Conservation (phyloP, 2,888 invertebrate genomes). For the Sinodicranocentrus sp. region DNA sequence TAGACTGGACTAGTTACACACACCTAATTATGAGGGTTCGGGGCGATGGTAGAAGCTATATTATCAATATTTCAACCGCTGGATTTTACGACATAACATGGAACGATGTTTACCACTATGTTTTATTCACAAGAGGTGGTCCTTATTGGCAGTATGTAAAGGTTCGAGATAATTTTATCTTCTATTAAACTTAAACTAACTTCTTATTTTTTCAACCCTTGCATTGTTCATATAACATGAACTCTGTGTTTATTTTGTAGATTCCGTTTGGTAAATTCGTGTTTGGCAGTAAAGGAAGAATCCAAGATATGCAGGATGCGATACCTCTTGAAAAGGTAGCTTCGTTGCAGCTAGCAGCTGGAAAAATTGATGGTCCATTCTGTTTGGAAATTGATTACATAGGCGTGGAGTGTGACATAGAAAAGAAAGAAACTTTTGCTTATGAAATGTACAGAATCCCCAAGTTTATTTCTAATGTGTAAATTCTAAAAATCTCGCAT, state of each 20-base stretch:
- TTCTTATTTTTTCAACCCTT: too few species aligned
- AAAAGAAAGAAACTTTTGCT: conserved; percentile 90
- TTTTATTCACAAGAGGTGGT: conserved; percentile 95
- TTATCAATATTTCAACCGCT: conserved; percentile 87
- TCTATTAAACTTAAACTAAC: neutral
- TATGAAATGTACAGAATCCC: conserved; percentile 93
- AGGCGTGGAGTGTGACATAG: conserved; percentile 89
- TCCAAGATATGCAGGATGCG: conserved; percentile 89
- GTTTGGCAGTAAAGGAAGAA: conserved; percentile 87
- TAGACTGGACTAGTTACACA: conserved; percentile 89
- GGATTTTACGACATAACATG: conserved; percentile 91
- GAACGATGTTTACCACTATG: conserved; percentile 92
- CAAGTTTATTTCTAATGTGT: conserved; percentile 81
- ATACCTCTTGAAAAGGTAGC: conserved; percentile 83
- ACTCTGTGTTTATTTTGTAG: conserved; percentile 80
- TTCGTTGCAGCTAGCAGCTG: conserved; percentile 89
- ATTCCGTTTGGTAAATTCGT: conserved; percentile 97
- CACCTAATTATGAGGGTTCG: conserved; percentile 87
- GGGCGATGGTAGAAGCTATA: conserved; percentile 96
- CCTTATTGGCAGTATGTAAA: conserved; percentile 98
- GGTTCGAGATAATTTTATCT: conserved; percentile 79
- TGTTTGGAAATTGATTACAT: conserved; percentile 95
- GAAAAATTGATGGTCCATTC: conserved; percentile 89
- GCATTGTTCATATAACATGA: neutral
- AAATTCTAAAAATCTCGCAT: too few species aligned